Conservation (phyloP, 2,113 vertebrate genomes). For the Trichechus manatus region DNA sequence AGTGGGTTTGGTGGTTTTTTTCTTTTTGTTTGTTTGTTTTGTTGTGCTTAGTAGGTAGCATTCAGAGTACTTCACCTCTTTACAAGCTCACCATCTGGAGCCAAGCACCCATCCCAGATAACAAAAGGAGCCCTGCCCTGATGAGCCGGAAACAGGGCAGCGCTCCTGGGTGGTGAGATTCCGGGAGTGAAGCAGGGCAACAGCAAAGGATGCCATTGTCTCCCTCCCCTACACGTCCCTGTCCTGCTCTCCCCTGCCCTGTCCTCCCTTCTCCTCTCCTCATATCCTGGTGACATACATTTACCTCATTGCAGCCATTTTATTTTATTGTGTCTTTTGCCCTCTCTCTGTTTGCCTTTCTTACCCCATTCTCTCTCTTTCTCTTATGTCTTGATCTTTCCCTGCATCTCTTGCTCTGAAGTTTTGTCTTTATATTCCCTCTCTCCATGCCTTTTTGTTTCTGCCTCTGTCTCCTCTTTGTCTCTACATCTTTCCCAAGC, state of each 20-base stretch:
- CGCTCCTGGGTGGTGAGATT: not conserved
- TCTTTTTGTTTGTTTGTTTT: too few species aligned
- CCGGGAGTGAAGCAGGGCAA: accelerated
- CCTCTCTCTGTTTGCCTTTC: not conserved
- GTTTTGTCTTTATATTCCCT: not conserved
- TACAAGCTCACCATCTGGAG: conserved; percentile 24
- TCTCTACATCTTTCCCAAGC: not conserved
- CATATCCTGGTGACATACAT: not conserved
- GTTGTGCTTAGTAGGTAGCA: not conserved
- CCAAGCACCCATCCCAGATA: not conserved
- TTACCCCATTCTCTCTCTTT: not conserved
- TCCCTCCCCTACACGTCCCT: not conserved
- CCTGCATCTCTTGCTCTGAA: not conserved
- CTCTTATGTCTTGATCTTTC: not conserved
- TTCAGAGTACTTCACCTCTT: not conserved
- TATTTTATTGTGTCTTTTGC: not conserved
- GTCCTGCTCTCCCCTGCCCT: too few species aligned
- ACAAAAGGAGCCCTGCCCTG: not conserved
- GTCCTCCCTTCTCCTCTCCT: not conserved
- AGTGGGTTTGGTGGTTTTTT: not conserved
- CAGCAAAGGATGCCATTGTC: accelerated
- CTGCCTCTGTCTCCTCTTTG: not conserved
- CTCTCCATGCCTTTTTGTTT: not conserved
- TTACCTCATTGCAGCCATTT: not conserved
- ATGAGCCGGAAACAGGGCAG: not conserved